Conservation (phyloP, 2,888 invertebrate species). For the Galerucella pusilla region DNA sequence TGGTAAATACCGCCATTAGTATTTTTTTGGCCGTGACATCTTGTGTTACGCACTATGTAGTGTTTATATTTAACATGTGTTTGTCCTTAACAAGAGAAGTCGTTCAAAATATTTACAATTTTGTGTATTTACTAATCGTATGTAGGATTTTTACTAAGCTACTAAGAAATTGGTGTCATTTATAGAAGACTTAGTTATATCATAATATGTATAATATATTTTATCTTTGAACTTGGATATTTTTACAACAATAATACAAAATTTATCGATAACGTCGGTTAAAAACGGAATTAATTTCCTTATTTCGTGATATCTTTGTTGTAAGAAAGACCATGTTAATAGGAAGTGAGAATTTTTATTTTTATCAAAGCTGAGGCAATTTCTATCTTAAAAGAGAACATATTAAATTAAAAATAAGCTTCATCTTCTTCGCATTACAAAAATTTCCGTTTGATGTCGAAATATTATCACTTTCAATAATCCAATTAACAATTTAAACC, state of each 20-base stretch:
- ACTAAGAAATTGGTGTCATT: slow-evolving; percentile 15
- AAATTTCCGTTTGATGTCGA: no score
- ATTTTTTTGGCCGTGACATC: not conserved
- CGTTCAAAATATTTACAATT: slow-evolving; percentile 2
- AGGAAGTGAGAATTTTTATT: no score
- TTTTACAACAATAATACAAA: not conserved
- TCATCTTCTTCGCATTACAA: no score
- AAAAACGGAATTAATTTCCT: not conserved
- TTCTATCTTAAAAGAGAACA: no score
- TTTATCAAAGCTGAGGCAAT: no score
- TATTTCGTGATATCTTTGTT: no score
- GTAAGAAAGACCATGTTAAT: no score
- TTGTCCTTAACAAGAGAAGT: not conserved
- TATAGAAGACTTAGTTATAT: slow-evolving; percentile 9
- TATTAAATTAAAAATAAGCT: no score
- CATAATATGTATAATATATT: not conserved
- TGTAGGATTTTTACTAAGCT: slow-evolving; percentile 7
- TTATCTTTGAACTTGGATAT: not conserved
- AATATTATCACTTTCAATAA: no score
- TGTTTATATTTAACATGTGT: slow-evolving; percentile 4
- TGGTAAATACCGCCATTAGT: not conserved
- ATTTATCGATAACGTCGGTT: not conserved
- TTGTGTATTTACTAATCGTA: not conserved
- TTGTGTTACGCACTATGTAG: not conserved
- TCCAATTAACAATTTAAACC: no score